Conservation (phyloP, 2,888 invertebrate species). For the Eupithecia tripunctaria region DNA sequence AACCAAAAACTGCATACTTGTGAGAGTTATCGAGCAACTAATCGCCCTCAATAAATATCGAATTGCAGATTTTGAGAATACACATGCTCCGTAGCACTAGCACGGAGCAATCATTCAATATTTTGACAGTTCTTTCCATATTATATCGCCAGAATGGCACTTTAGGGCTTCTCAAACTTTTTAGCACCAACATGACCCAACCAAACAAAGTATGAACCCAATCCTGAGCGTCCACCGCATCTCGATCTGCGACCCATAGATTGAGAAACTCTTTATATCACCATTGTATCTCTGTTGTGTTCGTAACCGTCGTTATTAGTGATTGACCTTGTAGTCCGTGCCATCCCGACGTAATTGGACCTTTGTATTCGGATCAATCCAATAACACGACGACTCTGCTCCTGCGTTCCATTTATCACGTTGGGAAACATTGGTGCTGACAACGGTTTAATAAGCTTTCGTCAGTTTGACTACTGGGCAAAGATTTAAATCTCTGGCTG, state of each 20-base stretch:
- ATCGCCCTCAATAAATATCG: too few relatives aligned
- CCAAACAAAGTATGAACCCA: neutral
- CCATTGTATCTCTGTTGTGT: slow-evolving; percentile 4
- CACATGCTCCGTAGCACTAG: too few relatives aligned
- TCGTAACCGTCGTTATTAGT: slow-evolving; percentile 35
- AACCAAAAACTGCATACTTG: too few relatives aligned
- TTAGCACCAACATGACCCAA: neutral
- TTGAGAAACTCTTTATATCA: neutral
- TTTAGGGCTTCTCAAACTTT: neutral
- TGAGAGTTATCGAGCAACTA: too few relatives aligned
- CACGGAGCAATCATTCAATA: too few relatives aligned
- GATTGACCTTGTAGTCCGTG: slow-evolving; percentile 72
- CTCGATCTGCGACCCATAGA: neutral
- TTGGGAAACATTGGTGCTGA: slow-evolving; percentile 41
- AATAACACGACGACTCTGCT: slow-evolving; percentile 63
- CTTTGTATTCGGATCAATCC: slow-evolving; percentile 75
- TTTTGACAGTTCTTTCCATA: too few relatives aligned
- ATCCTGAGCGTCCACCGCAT: neutral
- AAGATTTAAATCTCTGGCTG: neutral
- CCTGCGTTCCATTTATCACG: slow-evolving; percentile 52
- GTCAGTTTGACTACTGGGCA: neutral
- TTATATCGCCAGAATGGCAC: too few relatives aligned
- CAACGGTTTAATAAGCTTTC: slow-evolving; percentile 18
- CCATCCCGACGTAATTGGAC: slow-evolving; percentile 71
- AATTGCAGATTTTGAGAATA: too few relatives aligned